These are phyloP conservation scores for Fundulus diaphanus DNA, from an alignment of 2,797 vertebrate genomes.

Conservation along the genomic window DNA sequence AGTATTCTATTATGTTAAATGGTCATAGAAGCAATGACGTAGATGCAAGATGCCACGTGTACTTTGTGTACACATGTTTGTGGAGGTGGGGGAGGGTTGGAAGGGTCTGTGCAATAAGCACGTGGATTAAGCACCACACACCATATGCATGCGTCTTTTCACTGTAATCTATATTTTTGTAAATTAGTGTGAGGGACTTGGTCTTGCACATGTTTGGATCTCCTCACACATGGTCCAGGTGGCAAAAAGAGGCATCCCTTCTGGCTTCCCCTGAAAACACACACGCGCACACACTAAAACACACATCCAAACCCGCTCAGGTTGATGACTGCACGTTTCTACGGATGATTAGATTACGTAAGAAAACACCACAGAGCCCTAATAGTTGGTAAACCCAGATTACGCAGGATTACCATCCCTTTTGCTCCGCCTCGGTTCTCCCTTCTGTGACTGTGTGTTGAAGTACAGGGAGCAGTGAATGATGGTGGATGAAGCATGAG, in stretches of 20 bases:
- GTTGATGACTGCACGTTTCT: conserved; percentile 74
- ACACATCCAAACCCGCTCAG: conserved; percentile 44
- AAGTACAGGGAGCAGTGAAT: conserved; percentile 37
- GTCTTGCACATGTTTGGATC: conserved; percentile 25
- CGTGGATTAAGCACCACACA: conserved; percentile 26
- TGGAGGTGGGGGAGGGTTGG: not conserved
- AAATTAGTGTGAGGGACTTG: conserved; percentile 14
- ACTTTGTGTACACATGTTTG: conserved; percentile 11
- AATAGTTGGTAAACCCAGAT: conserved; percentile 86
- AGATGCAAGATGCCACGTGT: not conserved
- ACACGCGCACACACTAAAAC: conserved; percentile 43
- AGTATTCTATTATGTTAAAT: not conserved
- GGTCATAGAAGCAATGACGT: not conserved
- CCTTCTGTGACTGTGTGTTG: conserved; percentile 22
- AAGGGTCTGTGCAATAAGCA: conserved; percentile 8
- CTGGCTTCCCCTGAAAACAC: conserved; percentile 49
- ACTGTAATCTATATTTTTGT: conserved; percentile 36
- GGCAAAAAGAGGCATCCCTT: conserved; percentile 60
- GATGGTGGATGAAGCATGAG: conserved; percentile 48
- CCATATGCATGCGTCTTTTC: conserved; percentile 42
- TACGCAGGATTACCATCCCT: conserved; percentile 80
- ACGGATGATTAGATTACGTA: conserved; percentile 81
- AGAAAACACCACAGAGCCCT: conserved; percentile 76
- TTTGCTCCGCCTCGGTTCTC: conserved; percentile 71
- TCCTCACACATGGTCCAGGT: conserved; percentile 63